Evolutionary conservation across 2,797 vertebrate species (phyloP).

Genomic region (Harpagifer antarcticus): DNA sequence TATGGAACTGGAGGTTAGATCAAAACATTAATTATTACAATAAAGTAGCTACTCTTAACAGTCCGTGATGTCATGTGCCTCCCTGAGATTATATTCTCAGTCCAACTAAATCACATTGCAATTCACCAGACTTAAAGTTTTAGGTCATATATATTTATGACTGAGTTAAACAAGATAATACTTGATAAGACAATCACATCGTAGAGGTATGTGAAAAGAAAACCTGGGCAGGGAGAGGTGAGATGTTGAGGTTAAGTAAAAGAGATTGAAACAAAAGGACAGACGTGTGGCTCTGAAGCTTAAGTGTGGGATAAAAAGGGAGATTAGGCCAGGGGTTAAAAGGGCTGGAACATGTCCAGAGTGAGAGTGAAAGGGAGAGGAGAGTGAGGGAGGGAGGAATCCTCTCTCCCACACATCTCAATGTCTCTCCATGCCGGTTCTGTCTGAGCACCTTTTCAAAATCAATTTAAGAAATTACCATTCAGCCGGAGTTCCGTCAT

Average conservation of each 20-base stretch:
- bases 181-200: conserved; percentile 29
- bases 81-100: not conserved
- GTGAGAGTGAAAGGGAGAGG: conserved; percentile 20
- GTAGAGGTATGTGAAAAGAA: conserved; percentile 23
- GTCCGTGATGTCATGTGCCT: not conserved
- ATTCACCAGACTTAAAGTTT: conserved; percentile 12
- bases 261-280: conserved; percentile 64
- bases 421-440: conserved; percentile 58
- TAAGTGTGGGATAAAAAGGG: conserved; percentile 53
- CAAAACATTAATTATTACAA: not conserved
- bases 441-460: conserved; percentile 83
- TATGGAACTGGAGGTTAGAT: no score
- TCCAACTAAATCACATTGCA: not conserved
- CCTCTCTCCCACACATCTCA: conserved; percentile 45
- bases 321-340: conserved; percentile 60
- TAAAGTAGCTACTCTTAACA: not conserved
- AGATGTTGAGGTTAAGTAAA: conserved; percentile 55
- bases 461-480: conserved; percentile 86
- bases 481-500: conserved; percentile 82
- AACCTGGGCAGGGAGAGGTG: conserved; percentile 3
- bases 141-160: not conserved
- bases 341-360: conserved; percentile 51
- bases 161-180: conserved; percentile 20
- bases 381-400: conserved; percentile 27
- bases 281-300: conserved; percentile 48